Evolutionary conservation across 2,888 invertebrate species (phyloP), one percentile per base, ranked within the genome.

Genomic region (Dyspetes luteomarginatus): DNA sequence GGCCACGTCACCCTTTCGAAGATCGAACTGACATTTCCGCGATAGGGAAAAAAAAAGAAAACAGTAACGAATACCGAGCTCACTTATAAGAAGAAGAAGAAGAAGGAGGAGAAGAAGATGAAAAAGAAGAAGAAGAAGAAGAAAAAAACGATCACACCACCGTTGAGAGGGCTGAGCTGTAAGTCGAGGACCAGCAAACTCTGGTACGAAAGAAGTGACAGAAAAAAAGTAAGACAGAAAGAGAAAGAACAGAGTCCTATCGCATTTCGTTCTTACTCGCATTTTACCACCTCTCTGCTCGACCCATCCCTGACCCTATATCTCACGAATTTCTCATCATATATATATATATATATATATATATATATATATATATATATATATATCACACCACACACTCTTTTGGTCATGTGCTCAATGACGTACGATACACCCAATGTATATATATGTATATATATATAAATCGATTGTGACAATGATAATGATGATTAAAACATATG

Each of bases 271-370:
- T 43, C 60, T 19, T 41, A 19, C 60, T 12, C 22, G 41, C 17
- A 17, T 26, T 5, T n/a, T 30, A 30, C 3, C 15, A 41, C 55
- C 55, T 26, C n/a, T 12, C 12, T 15, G 12, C 36, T 12, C 7
- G n/a, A 22, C 41, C 12, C 60, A 50, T 50, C 45, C 48, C 45
- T 60, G 65, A 72, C 73, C 64, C 68, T 69, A 22, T 62, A 64
- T 24, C 45, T 30, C 30, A 30, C 28, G 19, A 41, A 45, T 43
- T 55, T 55, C 26, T 26, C 52, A 26, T 55, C 4, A n/a, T n/a
- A n/a, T n/a, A n/a, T n/a, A n/a, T n/a, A n/a, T n/a, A n/a, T n/a
- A n/a, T n/a, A n/a, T n/a, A n/a, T n/a, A n/a, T n/a, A n/a, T n/a
- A n/a, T n/a, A n/a, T n/a, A n/a, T n/a, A n/a, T n/a, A n/a, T n/a